Percentiles rank a stretch among this genome's conserved stretches.
Conservation (phyloP, 2,888 invertebrate species). For the Heliconius hortense region DNA sequence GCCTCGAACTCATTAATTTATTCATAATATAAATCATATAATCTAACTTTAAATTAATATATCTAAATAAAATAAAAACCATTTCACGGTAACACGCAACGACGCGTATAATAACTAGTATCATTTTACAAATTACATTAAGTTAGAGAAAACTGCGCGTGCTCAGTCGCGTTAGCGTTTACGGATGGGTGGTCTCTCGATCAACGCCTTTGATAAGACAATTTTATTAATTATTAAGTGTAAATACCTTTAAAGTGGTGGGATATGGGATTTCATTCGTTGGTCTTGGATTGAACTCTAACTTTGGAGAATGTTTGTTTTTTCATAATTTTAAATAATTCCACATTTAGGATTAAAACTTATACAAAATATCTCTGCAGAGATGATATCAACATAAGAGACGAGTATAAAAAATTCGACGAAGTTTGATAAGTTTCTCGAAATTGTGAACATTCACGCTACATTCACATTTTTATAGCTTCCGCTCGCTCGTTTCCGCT, state of each 20-base stretch:
- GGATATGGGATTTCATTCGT: not conserved
- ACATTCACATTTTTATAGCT: too few relatives aligned
- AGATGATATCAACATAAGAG: too few relatives aligned
- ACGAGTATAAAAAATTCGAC: too few relatives aligned
- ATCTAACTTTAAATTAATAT: not conserved
- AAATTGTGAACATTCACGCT: too few relatives aligned
- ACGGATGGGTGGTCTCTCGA: conserved; percentile 27
- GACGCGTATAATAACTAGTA: conserved; percentile 14
- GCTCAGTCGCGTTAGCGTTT: conserved; percentile 25
- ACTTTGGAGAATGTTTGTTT: not conserved
- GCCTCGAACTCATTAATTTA: too few relatives aligned
- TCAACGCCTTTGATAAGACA: conserved; percentile 9
- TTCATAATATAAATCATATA: not conserved
- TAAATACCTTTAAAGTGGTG: not conserved
- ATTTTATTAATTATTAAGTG: conserved; percentile 7
- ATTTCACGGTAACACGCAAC: conserved; percentile 30
- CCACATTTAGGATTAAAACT: too few relatives aligned
- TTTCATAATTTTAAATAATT: too few relatives aligned
- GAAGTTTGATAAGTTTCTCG: too few relatives aligned
- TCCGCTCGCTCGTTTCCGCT: too few relatives aligned
- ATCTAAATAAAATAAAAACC: conserved; percentile 5
- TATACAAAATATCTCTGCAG: too few relatives aligned
- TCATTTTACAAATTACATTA: conserved; percentile 28
- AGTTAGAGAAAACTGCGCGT: conserved; percentile 26
- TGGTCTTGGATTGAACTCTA: not conserved